Evolutionary conservation across 1,140 invertebrate genomes (phyloP), one percentile per base, ranked within the genome.

Genomic region (Drosophila aff.): DNA sequence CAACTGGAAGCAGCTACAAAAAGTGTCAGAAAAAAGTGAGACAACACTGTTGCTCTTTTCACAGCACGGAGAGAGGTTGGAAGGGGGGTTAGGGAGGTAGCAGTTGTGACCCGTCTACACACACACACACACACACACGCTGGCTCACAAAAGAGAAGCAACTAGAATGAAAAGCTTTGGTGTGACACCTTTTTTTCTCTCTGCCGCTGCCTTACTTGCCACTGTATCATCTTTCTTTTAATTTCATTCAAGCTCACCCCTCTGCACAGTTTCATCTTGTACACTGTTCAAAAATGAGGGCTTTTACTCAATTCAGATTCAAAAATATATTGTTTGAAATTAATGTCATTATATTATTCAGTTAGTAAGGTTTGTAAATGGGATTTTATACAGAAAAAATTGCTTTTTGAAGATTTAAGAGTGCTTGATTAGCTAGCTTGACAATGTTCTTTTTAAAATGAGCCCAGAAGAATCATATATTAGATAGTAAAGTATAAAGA

Each of bases 11-110:
- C 33, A 38, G 31, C 33, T 38, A 38, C 52, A 55, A 68, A 71
- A 33, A 33, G 53, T 31, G 52, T 23, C 36, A 72, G 44, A 47
- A 71, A 71, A 63, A 55, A 76, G 50, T 78, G 60, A 55, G 57
- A 81, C 85, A 81, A 82, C 85, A 82, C 81, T 90, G 85, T 89
- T 89, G 85, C 85, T 81, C 85, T 84, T 89, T 89, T 89, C 81
- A 81, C 55, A 50, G 53, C 78, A 71, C 55, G 49, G 46, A 64
- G 43, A 50, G 28, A 52, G 71, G 5, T 6, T 64, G 38, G 47
- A 18, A 21, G 44, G 13, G 13, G 21, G 44, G 0, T 0, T 33
- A 33, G 31, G 15, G 18, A n/a, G 44, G 6, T 36, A 21, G 36
- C 21, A 49, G 31, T 18, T 55, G 55, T 59, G 55, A 72, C 57